Percentiles rank a stretch among this genome's conserved stretches.
Evolutionary conservation across 2,888 invertebrate species (phyloP).

Genomic region (Charanyca ferruginea): DNA sequence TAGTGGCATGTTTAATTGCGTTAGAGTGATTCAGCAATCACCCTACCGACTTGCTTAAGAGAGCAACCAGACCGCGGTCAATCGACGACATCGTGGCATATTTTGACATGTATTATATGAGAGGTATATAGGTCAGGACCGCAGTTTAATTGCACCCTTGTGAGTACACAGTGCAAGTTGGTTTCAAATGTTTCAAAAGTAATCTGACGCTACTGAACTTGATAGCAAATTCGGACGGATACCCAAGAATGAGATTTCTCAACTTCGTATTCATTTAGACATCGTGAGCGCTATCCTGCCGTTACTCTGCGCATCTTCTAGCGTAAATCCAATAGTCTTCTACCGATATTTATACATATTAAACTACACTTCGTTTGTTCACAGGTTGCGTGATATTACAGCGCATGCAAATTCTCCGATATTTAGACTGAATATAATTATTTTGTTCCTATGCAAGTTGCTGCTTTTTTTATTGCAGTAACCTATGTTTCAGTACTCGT

Average conservation of each 20-base stretch:
- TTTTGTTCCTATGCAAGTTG: constrained; percentile 10
- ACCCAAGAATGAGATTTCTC: not conserved
- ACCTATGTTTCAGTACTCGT: constrained; percentile 3
- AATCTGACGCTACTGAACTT: not conserved
- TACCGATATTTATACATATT: constrained; percentile 7
- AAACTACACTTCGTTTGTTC: constrained; percentile 29
- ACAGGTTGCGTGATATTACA: constrained; percentile 30
- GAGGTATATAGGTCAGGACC: too few species aligned
- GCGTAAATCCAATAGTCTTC: constrained; percentile 30
- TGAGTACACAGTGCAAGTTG: not conserved
- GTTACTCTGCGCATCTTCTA: constrained; percentile 34
- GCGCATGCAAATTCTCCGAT: constrained; percentile 47
- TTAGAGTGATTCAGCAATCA: constrained; percentile 4
- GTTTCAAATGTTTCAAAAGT: not conserved
- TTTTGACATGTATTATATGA: not conserved
- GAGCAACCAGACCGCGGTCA: not conserved
- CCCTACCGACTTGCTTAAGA: not conserved
- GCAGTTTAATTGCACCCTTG: not conserved
- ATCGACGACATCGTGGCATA: not conserved
- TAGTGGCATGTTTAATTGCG: not conserved
- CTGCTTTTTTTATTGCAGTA: constrained; percentile 10
- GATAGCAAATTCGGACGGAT: not conserved
- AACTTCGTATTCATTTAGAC: constrained; percentile 22
- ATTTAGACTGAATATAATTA: constrained; percentile 24
- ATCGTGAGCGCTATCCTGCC: constrained; percentile 27